Evolutionary conservation across 1,140 invertebrate species (phyloP).

Genomic region (Drosophila ambigua): DNA sequence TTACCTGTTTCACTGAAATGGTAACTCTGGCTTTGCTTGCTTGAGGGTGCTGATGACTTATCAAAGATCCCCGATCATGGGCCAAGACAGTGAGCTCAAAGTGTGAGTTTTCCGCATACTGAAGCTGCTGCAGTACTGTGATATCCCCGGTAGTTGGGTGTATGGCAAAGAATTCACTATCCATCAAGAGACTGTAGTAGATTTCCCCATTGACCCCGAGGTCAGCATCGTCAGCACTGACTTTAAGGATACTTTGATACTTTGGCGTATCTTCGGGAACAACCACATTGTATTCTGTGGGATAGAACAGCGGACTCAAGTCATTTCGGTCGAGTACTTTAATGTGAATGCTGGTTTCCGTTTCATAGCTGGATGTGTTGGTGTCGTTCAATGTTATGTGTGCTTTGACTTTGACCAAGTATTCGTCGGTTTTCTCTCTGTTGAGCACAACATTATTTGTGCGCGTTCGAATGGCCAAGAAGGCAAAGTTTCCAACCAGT

Average conservation of each 20-base stretch:
- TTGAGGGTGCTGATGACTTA: slow-evolving; percentile 86
- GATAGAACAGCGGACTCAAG: slow-evolving; percentile 95
- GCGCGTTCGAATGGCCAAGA: slow-evolving; percentile 93
- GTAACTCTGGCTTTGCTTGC: slow-evolving; percentile 90
- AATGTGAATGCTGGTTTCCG: slow-evolving; percentile 91
- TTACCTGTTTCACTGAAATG: slow-evolving; percentile 88
- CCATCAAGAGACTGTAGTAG: slow-evolving; percentile 96
- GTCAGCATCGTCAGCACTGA: slow-evolving; percentile 96
- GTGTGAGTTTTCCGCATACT: slow-evolving; percentile 87
- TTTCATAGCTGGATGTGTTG: slow-evolving; percentile 87
- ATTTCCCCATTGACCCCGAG: slow-evolving; percentile 97
- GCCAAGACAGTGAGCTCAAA: slow-evolving; percentile 92
- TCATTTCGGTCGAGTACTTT: slow-evolving; percentile 95
- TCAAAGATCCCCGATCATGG: slow-evolving; percentile 91
- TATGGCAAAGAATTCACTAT: slow-evolving; percentile 93
- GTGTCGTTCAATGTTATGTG: slow-evolving; percentile 84
- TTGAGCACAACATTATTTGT: slow-evolving; percentile 94
- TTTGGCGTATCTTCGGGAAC: slow-evolving; percentile 95
- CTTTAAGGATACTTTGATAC: slow-evolving; percentile 90
- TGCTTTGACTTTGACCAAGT: slow-evolving; percentile 92
- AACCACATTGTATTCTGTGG: slow-evolving; percentile 92
- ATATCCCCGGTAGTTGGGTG: slow-evolving; percentile 96
- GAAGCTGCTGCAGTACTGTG: slow-evolving; percentile 91
- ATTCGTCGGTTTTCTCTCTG: slow-evolving; percentile 93
- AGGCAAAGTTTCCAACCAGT: slow-evolving; percentile 96